These are phyloP conservation scores for Poeciliopsis turrubarensis DNA, from an alignment of 2,113 vertebrate species.

Conservation along the genomic window DNA sequence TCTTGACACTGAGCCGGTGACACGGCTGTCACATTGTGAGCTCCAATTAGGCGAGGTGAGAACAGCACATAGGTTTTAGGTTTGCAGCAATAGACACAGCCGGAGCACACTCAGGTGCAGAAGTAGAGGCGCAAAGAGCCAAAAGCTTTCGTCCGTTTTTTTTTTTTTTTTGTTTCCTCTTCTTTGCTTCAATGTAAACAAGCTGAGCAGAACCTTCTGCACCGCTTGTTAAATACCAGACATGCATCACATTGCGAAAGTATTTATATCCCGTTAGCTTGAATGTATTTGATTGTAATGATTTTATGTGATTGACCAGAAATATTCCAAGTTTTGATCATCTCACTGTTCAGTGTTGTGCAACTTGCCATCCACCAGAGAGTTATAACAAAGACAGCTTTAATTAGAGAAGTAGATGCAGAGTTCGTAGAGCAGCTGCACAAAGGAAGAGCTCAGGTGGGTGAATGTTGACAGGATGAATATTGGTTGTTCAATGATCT, in stretches of 20 bases:
- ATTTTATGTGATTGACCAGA: too few species aligned
- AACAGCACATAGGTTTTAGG: constrained; percentile 52
- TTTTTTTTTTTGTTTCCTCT: background rate
- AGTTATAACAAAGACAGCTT: too few species aligned
- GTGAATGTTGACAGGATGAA: too few species aligned
- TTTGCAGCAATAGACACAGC: constrained; percentile 57
- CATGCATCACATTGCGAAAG: background rate
- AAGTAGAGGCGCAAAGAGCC: constrained; percentile 32
- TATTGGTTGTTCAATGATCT: too few species aligned
- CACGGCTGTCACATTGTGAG: constrained; percentile 68
- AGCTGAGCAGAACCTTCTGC: constrained; percentile 21
- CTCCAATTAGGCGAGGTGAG: constrained; percentile 74
- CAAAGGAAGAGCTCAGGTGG: background rate
- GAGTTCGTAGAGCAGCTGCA: background rate
- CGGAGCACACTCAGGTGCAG: constrained; percentile 44
- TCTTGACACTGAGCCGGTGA: constrained; percentile 71
- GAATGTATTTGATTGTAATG: too few species aligned
- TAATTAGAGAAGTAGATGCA: too few species aligned
- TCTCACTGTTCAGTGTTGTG: too few species aligned
- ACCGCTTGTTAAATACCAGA: background rate
- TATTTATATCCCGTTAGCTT: background rate
- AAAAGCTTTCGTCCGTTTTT: constrained; percentile 23
- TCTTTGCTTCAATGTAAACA: background rate
- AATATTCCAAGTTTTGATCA: too few species aligned
- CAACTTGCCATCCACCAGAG: too few species aligned